A percentile compares a stretch with the other conserved stretches of the same genome.
Evolutionary conservation across 2,113 vertebrate genomes (phyloP).

Genomic region (Lampris megalopsis): DNA sequence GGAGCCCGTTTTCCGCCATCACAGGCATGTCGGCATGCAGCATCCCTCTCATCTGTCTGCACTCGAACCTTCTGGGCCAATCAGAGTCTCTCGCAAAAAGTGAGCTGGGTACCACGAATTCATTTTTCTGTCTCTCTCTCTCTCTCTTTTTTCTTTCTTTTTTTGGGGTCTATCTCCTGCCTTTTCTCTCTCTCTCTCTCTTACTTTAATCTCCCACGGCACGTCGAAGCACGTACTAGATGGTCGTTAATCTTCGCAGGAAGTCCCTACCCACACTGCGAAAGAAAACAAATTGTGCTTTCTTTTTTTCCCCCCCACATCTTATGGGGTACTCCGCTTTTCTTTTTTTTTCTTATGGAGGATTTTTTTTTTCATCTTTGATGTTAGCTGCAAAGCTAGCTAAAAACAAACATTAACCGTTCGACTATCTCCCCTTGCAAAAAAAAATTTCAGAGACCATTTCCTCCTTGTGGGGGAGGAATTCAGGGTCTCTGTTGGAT

Average conservation of each 20-base stretch:
- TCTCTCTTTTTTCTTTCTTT: constrained; percentile 35
- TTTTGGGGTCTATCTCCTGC: constrained; percentile 45
- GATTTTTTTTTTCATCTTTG: constrained; percentile 90
- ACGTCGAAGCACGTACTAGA: constrained; percentile 58
- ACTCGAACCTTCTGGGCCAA: constrained; percentile 66
- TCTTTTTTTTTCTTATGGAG: constrained; percentile 38
- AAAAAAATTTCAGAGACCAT: constrained; percentile 27
- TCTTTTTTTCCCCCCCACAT: constrained; percentile 30
- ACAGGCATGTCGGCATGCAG: constrained; percentile 72
- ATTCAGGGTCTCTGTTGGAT: constrained; percentile 42
- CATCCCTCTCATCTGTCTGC: constrained; percentile 73
- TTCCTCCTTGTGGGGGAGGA: constrained; percentile 27
- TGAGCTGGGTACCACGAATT: constrained; percentile 55
- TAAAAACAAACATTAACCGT: constrained; percentile 78
- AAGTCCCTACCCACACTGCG: constrained; percentile 59
- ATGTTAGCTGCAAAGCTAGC: constrained; percentile 89
- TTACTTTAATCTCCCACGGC: constrained; percentile 68
- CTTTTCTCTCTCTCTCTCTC: constrained; percentile 34
- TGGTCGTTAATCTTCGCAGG: constrained; percentile 57
- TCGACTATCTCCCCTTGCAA: constrained; percentile 54
- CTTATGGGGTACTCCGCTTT: constrained; percentile 32
- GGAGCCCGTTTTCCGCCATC: constrained; percentile 68
- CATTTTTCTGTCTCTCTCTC: constrained; percentile 40
- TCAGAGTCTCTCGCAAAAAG: constrained; percentile 59
- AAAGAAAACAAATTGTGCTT: constrained; percentile 54